phyloP scores from a whole-genome alignment of 2,113 vertebrate genomes.

The Pelecanus crispus region DNA sequence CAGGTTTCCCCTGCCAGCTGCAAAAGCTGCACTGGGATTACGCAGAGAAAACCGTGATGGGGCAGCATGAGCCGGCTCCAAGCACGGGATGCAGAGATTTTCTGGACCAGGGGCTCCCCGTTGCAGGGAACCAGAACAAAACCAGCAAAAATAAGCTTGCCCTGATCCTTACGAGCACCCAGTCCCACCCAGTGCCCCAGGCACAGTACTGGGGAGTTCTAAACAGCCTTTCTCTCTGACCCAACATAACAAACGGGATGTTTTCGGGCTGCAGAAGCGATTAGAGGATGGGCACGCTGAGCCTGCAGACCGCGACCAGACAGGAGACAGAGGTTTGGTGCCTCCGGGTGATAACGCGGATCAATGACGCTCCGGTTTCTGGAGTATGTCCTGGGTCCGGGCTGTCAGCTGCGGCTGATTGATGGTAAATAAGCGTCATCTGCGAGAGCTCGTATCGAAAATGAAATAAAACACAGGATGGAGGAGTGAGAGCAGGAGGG shows the following conservation, averaged over 20 bases:
- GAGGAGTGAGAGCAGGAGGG: neutral
- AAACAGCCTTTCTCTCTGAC: neutral
- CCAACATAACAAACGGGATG: fast-evolving
- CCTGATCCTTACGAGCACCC: neutral
- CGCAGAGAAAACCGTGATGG: fast-evolving
- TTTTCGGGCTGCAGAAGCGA: neutral
- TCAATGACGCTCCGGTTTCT: neutral
- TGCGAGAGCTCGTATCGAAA: fast-evolving
- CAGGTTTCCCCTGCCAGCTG: neutral
- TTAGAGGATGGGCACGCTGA: neutral
- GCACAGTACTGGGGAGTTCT: neutral
- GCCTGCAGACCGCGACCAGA: neutral
- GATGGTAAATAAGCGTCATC: neutral
- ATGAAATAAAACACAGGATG: neutral
- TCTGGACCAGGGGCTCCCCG: fast-evolving
- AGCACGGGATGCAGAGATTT: neutral
- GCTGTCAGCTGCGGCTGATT: neutral
- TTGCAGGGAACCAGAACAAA: fast-evolving
- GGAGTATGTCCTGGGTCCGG: neutral
- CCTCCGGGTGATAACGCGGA: neutral
- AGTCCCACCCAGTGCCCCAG: neutral
- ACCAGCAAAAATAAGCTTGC: neutral
- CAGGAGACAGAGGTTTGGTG: neutral
- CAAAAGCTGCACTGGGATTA: neutral
- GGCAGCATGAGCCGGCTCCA: fast-evolving